Base-by-base conservation (phyloP, 2,797 vertebrate species). In the Clarias platycephalus region DNA sequence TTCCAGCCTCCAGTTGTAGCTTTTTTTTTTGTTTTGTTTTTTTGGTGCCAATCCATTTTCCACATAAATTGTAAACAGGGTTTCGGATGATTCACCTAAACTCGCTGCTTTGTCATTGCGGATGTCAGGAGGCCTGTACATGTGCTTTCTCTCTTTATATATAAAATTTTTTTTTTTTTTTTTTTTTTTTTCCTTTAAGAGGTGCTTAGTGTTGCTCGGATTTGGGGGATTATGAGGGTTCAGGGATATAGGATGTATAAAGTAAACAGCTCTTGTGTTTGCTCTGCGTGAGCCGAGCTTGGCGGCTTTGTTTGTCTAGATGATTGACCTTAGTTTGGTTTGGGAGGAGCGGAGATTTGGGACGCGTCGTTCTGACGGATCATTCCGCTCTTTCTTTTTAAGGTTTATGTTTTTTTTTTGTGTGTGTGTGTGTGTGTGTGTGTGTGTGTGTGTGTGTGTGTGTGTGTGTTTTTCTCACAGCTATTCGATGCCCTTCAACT, bases 221-320 rank as follows among this genome's bases (percentile, higher is more conserved):
- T 79, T 31, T 67, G 77, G 26, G 62, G 64, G 70, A 37, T 70
- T 76, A 74, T 74, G 28, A 49, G 67, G 37, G 67, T 37, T 67
- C 74, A 81, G 79, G 60, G 44, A 5, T 75, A 22, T 60, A 57
- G 79, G 68, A 87, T 40, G 79, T 76, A 34, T 34, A 70, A 82
- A 58, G 68, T 82, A 83, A 88, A 81, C 83, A 66, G 62, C 4
- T 70, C 58, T 63, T 67, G 67, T 72, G 67, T 85, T 83, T 78
- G 70, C 31, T 70, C 83, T 86, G 81, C 13, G 63, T 44, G 66
- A 79, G 55, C 22, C n/a, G 44, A n/a, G 31, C 58, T 63, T 12
- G 4, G 67, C 16, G 75, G 75, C 22, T 79, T 85, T 87, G 68
- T 86, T 85, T 81, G 34, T 28, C 24, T 26, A 40, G 18, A 26